Evolutionary conservation across 2,888 invertebrate species (phyloP).

Genomic region (Zhengitettix transpicula): DNA sequence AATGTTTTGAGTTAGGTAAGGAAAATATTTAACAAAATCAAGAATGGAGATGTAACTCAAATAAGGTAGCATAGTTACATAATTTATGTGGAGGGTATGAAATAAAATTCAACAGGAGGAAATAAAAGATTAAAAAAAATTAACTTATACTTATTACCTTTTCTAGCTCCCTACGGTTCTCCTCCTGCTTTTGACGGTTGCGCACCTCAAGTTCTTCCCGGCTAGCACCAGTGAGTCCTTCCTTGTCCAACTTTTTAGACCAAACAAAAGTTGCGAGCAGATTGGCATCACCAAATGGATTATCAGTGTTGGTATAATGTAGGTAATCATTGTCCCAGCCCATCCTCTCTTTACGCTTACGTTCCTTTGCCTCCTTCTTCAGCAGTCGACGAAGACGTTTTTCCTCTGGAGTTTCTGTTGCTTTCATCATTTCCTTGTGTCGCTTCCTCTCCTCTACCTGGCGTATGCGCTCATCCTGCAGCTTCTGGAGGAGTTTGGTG

Average conservation of each 20-base stretch:
- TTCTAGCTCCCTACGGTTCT: slow-evolving; percentile 81
- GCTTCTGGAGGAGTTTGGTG: slow-evolving; percentile 47
- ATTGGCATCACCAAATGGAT: slow-evolving; percentile 96
- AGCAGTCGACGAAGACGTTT: slow-evolving; percentile 66
- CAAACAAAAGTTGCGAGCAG: slow-evolving; percentile 91
- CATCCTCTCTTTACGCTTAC: slow-evolving; percentile 76
- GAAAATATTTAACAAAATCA: too few species aligned
- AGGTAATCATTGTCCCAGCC: slow-evolving; percentile 96
- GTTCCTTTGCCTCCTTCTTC: slow-evolving; percentile 85
- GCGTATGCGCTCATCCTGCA: slow-evolving; percentile 53
- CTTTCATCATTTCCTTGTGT: slow-evolving; percentile 63
- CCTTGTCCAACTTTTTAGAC: slow-evolving; percentile 88
- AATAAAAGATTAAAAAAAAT: too few species aligned
- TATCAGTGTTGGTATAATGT: slow-evolving; percentile 94
- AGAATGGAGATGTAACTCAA: too few species aligned
- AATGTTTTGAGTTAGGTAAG: too few species aligned
- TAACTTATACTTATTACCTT: slow-evolving; percentile 37
- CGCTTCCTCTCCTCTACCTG: slow-evolving; percentile 45
- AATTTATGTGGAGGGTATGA: too few species aligned
- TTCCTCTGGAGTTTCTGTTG: slow-evolving; percentile 89
- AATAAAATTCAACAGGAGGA: too few species aligned
- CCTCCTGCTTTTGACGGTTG: slow-evolving; percentile 74
- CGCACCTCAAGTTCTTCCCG: slow-evolving; percentile 65
- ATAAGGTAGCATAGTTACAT: too few species aligned
- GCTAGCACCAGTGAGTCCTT: slow-evolving; percentile 65